phyloP scores from a whole-genome alignment of 2,797 vertebrate genomes.

The Scarus forsteni region DNA sequence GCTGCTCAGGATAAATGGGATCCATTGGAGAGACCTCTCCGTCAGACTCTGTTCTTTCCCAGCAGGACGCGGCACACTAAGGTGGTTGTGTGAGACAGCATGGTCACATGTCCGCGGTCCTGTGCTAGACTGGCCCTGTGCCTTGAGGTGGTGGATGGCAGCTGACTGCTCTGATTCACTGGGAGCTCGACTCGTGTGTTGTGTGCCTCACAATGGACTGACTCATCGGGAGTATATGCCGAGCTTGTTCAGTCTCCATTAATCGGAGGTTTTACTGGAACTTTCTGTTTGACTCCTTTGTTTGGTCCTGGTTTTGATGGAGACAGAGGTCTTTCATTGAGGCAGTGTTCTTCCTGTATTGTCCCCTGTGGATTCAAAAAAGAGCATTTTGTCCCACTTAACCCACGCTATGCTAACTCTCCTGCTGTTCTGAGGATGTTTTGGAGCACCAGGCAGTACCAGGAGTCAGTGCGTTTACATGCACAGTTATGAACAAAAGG shows the following conservation, averaged over 20 bases:
- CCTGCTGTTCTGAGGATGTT: neutral
- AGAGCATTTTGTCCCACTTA: conserved; percentile 13
- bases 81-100: conserved; percentile 65
- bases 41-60: conserved; percentile 15
- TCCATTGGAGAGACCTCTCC: conserved; percentile 20
- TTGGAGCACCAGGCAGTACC: no score
- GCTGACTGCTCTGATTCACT: conserved; percentile 73
- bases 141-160: conserved; percentile 77
- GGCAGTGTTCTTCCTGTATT: conserved; percentile 22
- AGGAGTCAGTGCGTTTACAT: no score
- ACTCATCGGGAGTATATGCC: conserved; percentile 65
- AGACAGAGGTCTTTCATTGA: conserved; percentile 55
- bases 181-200: conserved; percentile 66
- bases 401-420: neutral
- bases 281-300: conserved; percentile 74
- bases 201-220: conserved; percentile 68
- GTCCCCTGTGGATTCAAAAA: conserved; percentile 5
- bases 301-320: conserved; percentile 50
- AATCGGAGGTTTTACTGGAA: conserved; percentile 45
- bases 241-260: conserved; percentile 56
- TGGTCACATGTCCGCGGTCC: conserved; percentile 75
- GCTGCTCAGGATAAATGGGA: conserved; percentile 36
- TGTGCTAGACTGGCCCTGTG: conserved; percentile 70
- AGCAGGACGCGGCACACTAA: conserved; percentile 45
- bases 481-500: no score